Evolutionary conservation across 1,140 invertebrate species (phyloP).

Genomic region (Centruroides sculpturatus): DNA sequence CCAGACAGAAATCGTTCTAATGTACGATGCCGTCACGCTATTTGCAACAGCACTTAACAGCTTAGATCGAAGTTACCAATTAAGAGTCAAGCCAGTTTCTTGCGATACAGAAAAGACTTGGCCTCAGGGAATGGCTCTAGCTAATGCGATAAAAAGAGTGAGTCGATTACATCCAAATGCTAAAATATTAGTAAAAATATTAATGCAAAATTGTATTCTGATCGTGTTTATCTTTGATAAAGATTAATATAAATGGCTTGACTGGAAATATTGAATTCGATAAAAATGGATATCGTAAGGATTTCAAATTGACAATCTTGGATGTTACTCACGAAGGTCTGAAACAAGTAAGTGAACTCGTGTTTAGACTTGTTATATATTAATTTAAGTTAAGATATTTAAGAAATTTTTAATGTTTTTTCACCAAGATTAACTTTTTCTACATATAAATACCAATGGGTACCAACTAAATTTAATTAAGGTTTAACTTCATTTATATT

Average conservation of each 20-base stretch:
- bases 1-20: constrained; percentile 43
- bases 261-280: constrained; percentile 89
- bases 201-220: too few relatives aligned
- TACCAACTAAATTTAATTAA: too few relatives aligned
- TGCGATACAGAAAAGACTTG: constrained; percentile 78
- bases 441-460: too few relatives aligned
- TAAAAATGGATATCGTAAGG: constrained; percentile 76
- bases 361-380: too few relatives aligned
- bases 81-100: constrained; percentile 63
- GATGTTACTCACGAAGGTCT: constrained; percentile 51
- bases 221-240: constrained; percentile 1
- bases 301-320: constrained; percentile 78
- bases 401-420: too few relatives aligned
- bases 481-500: too few relatives aligned
- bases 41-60: constrained; percentile 28
- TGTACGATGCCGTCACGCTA: constrained; percentile 31
- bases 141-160: constrained; percentile 96
- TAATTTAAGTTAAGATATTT: too few relatives aligned
- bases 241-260: constrained; percentile 84
- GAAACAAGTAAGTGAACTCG: constrained; percentile 16
- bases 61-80: constrained; percentile 25
- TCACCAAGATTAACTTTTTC: too few relatives aligned
- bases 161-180: constrained; percentile 28
- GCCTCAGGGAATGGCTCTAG: constrained; percentile 82
- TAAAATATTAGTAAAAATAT: too few relatives aligned